Evolutionary conservation across 2,113 vertebrate species (phyloP).

Genomic region (Phasianus colchicus): DNA sequence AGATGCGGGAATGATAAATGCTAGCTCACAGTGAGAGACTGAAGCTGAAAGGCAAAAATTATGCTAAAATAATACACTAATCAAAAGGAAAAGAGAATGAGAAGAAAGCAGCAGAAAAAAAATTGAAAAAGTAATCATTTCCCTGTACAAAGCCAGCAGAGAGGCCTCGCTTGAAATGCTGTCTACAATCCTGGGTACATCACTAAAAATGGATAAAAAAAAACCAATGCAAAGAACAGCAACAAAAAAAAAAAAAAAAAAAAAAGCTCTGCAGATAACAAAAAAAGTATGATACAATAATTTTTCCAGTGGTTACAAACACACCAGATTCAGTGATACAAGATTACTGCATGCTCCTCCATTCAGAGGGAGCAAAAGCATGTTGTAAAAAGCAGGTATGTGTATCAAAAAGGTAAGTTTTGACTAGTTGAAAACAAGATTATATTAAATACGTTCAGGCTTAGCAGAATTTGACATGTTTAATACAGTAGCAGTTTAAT

Average conservation of each 20-base stretch:
- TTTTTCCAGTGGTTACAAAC: background rate
- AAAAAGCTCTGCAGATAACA: background rate
- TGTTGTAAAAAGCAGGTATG: background rate
- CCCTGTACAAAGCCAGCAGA: conserved; percentile 8
- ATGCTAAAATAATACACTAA: conserved; percentile 75
- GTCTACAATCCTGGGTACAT: background rate
- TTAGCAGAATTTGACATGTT: background rate
- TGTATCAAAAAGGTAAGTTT: background rate
- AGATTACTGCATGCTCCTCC: background rate
- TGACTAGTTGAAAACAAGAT: background rate
- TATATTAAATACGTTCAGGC: background rate
- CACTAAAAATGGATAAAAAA: conserved; percentile 8
- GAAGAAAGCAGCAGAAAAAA: conserved; percentile 34
- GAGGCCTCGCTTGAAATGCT: conserved; percentile 17
- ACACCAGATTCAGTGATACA: background rate
- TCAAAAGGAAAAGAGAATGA: conserved; percentile 67
- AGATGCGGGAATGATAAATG: conserved; percentile 47
- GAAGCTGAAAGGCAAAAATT: conserved; percentile 70
- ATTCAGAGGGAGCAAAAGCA: background rate
- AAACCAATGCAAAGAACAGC: conserved; percentile 6
- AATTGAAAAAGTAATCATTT: conserved; percentile 52
- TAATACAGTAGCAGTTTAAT: background rate
- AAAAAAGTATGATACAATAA: background rate
- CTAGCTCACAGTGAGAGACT: conserved; percentile 65
- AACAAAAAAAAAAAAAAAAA: background rate